Base-by-base conservation (phyloP, 2,888 invertebrate genomes). In the Melinopterus prodromus region DNA sequence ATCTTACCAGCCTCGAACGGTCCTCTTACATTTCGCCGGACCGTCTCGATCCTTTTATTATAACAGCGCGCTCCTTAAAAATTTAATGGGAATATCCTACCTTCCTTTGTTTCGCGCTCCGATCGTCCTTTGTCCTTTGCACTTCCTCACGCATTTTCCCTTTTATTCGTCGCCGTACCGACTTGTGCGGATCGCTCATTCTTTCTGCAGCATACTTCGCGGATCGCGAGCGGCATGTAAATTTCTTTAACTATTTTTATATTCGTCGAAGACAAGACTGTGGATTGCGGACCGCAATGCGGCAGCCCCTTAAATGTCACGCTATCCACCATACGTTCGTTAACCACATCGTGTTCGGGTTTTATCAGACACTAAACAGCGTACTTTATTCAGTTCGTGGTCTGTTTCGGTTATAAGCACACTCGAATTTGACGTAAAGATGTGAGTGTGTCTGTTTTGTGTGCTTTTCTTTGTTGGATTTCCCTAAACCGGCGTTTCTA, bases 271-370 rank as follows among this genome's bases (percentile, higher is more conserved):
- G 77, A 77, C 70, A 69, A 76, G 38, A 53, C 53, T 53, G 53
- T 53, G 53, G 53, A 53, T 53, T 53, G 53, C 38, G 35, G 35
- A 16, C 77, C 77, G 77, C 77, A 77, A 70, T 77, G 77, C 77
- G 77, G 77, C 53, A 77, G 35, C 70, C 36, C 53, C 70, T 26
- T 70, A 77, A 77, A 77, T 77, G 77, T 77, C 77, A 77, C 77
- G 77, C 77, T 77, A 77, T 77, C 53, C 7, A 1, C 53, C 53
- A 53, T 53, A 53, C 53, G 53, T 9, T 9, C 53, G 53, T 53
- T 53, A 26, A 26, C 26, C 1, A 3, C 26, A 26, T 26, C 26
- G 26, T 26, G 26, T 26, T 26, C 2, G 26, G 26, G 26, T 26
- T 26, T 2, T 26, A 26, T 26, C 26, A 26, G 26, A 1, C 26